Conservation (phyloP, 2,797 vertebrate species). For the Anas georgica region DNA sequence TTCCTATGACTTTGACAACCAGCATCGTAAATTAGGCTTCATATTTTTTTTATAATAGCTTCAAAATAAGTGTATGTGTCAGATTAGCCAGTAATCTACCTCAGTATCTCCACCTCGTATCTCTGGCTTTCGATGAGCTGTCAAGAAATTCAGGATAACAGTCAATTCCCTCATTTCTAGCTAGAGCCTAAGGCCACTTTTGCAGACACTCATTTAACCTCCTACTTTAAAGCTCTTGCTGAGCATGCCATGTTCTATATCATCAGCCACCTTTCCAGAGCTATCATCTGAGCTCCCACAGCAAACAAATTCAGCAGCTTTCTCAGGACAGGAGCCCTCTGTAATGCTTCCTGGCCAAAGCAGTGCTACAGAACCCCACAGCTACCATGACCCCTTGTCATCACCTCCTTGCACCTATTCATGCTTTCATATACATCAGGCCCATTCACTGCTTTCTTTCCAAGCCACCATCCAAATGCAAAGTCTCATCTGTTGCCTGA, state of each 20-base stretch:
- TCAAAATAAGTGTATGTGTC: neutral
- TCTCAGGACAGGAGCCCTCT: neutral
- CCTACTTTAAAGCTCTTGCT: conserved; percentile 19
- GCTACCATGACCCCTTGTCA: neutral
- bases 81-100: neutral
- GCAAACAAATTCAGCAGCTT: neutral
- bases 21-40: neutral
- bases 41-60: neutral
- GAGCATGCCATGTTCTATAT: conserved; percentile 5
- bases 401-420: neutral
- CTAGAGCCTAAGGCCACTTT: neutral
- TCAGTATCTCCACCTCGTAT: neutral
- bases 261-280: conserved; percentile 15
- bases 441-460: neutral
- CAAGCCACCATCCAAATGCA: neutral
- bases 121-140: neutral
- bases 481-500: conserved; percentile 10
- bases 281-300: conserved; percentile 2
- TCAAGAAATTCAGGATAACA: neutral
- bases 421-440: fast-evolving
- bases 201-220: neutral
- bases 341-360: neutral
- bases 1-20: neutral
- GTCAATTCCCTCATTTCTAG: neutral
- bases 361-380: neutral